Percentiles rank a stretch among this genome's conserved stretches.
phyloP scores from a whole-genome alignment of 1,140 invertebrate genomes.

The Calephelis nemesis region DNA sequence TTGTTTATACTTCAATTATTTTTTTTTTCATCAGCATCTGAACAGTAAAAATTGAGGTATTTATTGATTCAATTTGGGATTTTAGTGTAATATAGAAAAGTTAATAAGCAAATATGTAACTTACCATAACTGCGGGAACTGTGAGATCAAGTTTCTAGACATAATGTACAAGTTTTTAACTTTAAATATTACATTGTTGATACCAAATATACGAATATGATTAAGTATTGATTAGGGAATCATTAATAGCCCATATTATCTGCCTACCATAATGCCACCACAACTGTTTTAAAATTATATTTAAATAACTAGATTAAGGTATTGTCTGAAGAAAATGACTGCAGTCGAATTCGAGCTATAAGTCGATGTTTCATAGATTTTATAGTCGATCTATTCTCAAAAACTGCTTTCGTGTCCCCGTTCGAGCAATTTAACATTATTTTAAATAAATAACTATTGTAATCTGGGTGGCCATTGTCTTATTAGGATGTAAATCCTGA shows the following conservation, averaged over 20 bases:
- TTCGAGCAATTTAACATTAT: slow-evolving; percentile 66
- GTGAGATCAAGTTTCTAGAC: no score
- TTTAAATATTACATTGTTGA: no score
- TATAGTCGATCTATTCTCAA: slow-evolving; percentile 65
- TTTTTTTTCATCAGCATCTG: no score
- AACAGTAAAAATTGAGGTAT: no score
- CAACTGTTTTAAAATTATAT: slow-evolving; percentile 32
- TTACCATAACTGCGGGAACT: no score
- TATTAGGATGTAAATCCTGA: slow-evolving; percentile 32
- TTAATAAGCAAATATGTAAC: no score
- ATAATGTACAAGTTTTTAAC: no score
- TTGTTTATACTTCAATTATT: no score
- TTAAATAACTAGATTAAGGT: slow-evolving; percentile 39
- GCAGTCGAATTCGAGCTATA: slow-evolving; percentile 34
- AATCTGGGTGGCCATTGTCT: slow-evolving; percentile 46
- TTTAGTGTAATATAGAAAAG: no score
- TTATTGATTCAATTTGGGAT: no score
- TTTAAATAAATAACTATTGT: slow-evolving; percentile 73
- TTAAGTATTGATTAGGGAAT: not conserved
- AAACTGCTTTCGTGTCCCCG: slow-evolving; percentile 49
- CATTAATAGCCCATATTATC: not conserved
- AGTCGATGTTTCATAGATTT: slow-evolving; percentile 35
- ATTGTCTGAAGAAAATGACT: slow-evolving; percentile 37
- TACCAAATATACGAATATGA: no score
- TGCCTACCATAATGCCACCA: not conserved